Conservation (phyloP, 2,113 vertebrate genomes). For the Emberiza fucata region DNA sequence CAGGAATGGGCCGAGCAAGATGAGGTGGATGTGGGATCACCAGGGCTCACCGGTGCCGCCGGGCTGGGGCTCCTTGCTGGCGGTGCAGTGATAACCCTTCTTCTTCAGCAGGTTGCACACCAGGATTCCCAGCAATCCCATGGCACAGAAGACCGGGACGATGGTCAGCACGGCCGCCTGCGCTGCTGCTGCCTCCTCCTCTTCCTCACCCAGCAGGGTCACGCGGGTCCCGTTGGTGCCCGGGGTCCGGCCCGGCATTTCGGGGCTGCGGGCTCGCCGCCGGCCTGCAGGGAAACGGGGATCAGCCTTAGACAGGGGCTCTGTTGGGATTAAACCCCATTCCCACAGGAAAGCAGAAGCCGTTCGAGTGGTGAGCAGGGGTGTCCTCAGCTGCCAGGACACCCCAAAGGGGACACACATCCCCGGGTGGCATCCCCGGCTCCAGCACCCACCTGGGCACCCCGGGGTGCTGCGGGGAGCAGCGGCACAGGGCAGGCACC, state of each 20-base stretch:
- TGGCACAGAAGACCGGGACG: conserved; percentile 91
- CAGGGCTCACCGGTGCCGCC: conserved; percentile 71
- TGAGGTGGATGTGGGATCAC: fast-evolving
- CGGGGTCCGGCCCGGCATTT: fast-evolving
- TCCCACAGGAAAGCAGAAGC: background rate
- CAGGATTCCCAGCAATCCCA: conserved; percentile 91
- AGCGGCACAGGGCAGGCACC: conserved; percentile 63
- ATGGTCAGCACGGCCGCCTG: conserved; percentile 89
- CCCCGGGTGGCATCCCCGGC: background rate
- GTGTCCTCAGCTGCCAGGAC: background rate
- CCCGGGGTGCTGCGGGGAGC: conserved; percentile 1
- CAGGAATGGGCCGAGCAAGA: background rate
- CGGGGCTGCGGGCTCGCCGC: conserved; percentile 30
- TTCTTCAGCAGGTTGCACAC: conserved; percentile 94
- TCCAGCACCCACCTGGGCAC: conserved; percentile 67
- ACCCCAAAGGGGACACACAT: fast-evolving
- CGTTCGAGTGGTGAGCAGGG: fast-evolving
- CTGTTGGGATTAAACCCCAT: background rate
- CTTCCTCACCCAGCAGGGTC: background rate
- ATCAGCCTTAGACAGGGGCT: background rate
- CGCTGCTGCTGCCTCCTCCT: conserved; percentile 68
- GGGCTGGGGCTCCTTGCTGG: conserved; percentile 82
- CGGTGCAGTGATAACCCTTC: conserved; percentile 87
- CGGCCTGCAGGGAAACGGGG: background rate
- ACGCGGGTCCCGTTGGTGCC: background rate